A percentile compares a stretch with the other conserved stretches of the same genome.
These are phyloP conservation scores for Hyla sarda DNA, from an alignment of 2,113 vertebrate genomes.

Conservation along the genomic window DNA sequence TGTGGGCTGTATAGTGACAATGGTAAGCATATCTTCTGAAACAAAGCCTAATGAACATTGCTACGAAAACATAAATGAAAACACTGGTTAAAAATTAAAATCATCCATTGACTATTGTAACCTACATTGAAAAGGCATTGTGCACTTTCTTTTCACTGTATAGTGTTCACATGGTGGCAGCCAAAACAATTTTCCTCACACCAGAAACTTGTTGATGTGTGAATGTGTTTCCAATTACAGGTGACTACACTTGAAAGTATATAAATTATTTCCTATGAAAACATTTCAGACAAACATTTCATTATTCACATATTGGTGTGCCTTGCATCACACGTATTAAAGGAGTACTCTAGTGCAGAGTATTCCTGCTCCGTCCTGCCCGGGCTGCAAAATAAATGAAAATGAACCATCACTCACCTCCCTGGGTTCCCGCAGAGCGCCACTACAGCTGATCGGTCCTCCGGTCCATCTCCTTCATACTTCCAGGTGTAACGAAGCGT, in stretches of 20 bases:
- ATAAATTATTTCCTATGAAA: neutral
- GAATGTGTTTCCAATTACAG: neutral
- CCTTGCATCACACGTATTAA: too few relatives aligned
- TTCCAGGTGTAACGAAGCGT: too few relatives aligned
- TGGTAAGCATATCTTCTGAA: constrained; percentile 3
- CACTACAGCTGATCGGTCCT: too few relatives aligned
- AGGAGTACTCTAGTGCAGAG: too few relatives aligned
- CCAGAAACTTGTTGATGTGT: neutral
- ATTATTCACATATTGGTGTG: too few relatives aligned
- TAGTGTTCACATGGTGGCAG: neutral
- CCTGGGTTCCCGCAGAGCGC: too few relatives aligned
- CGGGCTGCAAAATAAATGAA: too few relatives aligned
- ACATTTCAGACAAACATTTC: neutral
- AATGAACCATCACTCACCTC: too few relatives aligned
- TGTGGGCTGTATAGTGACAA: neutral
- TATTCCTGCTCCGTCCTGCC: too few relatives aligned
- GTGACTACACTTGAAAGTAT: neutral
- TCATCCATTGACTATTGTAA: neutral
- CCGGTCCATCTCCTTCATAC: too few relatives aligned
- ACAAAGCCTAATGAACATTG: constrained; percentile 1
- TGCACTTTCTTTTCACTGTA: neutral
- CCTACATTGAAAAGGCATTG: neutral
- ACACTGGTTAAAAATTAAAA: neutral
- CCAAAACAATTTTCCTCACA: neutral
- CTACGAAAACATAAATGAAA: neutral